These are phyloP conservation scores for Phalacrocorax carbo DNA, from an alignment of 2,113 vertebrate genomes.

Conservation along the genomic window DNA sequence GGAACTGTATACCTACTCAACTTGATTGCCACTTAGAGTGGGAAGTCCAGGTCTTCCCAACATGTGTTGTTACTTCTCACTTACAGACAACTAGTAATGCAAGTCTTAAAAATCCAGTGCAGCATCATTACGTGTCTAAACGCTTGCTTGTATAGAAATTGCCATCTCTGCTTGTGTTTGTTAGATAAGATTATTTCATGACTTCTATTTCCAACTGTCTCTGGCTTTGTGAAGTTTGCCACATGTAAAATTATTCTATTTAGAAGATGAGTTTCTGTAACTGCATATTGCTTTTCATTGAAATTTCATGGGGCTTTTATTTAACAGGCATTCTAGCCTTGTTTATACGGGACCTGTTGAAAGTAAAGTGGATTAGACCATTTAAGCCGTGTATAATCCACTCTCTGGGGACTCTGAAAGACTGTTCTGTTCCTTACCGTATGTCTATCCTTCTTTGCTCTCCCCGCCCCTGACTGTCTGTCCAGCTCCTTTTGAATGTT, in stretches of 20 bases:
- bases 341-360: slow-evolving; percentile 35
- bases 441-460: background rate
- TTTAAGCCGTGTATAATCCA: slow-evolving; percentile 24
- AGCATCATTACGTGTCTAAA: accelerated
- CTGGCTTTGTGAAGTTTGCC: background rate
- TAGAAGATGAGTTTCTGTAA: slow-evolving; percentile 16
- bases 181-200: background rate
- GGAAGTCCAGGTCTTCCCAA: background rate
- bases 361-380: slow-evolving; percentile 2
- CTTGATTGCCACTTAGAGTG: background rate
- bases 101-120: background rate
- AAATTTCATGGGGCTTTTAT: slow-evolving; percentile 43
- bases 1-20: background rate
- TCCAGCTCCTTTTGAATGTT: background rate
- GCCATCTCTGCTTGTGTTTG: background rate
- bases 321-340: background rate
- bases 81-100: background rate
- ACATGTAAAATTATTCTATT: background rate
- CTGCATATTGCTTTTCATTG: slow-evolving; percentile 17
- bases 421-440: background rate
- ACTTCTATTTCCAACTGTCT: background rate
- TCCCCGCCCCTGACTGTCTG: background rate
- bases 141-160: background rate
- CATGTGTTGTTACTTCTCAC: background rate
- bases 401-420: background rate